phyloP scores from a whole-genome alignment of 2,888 invertebrate species.

The Smittia sp. region DNA sequence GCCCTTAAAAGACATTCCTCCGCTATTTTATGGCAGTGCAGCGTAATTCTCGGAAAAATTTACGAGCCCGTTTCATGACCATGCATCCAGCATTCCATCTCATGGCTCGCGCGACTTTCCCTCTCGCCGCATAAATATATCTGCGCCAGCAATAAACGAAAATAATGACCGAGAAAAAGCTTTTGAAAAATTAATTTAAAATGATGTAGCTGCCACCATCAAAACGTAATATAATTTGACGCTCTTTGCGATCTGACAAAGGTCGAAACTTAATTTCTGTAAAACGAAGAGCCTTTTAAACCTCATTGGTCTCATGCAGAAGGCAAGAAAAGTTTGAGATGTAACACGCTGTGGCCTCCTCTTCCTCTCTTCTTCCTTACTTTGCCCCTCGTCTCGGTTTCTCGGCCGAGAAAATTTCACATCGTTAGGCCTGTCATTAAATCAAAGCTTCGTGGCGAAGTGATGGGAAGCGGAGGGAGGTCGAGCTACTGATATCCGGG shows the following conservation, averaged over 20 bases:
- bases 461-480: neutral
- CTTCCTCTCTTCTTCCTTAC: no score
- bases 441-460: neutral
- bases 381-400: no score
- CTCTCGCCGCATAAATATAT: neutral
- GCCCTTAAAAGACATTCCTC: neutral
- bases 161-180: slow-evolving; percentile 14
- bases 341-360: neutral
- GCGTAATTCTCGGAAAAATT: neutral
- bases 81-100: neutral
- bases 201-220: neutral
- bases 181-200: slow-evolving; percentile 27
- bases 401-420: neutral
- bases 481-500: neutral
- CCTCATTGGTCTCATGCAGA: neutral
- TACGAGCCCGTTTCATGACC: neutral
- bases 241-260: neutral
- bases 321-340: neutral
- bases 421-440: slow-evolving; percentile 2
- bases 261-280: slow-evolving; percentile 9
- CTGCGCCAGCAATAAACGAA: neutral
- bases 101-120: neutral
- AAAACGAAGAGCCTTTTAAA: neutral
- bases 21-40: neutral
- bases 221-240: slow-evolving; percentile 16